These are phyloP conservation scores for Zelleria hepariella DNA, from an alignment of 2,888 invertebrate genomes.

Conservation along the genomic window DNA sequence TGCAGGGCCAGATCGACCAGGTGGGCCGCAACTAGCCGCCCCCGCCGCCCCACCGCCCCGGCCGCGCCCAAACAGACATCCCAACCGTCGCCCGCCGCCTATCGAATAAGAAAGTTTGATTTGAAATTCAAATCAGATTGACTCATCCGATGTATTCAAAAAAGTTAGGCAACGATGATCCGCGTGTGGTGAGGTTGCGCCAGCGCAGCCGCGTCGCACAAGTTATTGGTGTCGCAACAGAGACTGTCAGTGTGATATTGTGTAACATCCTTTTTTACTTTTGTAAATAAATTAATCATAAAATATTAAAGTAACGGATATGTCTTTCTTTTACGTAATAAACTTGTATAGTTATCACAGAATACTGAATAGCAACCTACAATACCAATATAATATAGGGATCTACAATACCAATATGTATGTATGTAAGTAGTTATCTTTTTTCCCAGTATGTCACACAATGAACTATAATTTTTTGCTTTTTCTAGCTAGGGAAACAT, in stretches of 20 bases:
- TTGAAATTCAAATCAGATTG: constrained; percentile 10
- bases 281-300: constrained; percentile 57
- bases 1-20: constrained; percentile 88
- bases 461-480: too few species aligned
- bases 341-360: too few species aligned
- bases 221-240: constrained; percentile 61
- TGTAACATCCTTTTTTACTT: constrained; percentile 58
- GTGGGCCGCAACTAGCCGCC: constrained; percentile 75
- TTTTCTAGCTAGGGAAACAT: too few species aligned
- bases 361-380: too few species aligned
- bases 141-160: constrained; percentile 52
- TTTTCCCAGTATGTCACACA: too few species aligned
- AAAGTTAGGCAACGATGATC: constrained; percentile 73
- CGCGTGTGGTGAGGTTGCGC: constrained; percentile 78
- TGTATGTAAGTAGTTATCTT: too few species aligned
- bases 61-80: too few species aligned
- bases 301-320: constrained; percentile 42
- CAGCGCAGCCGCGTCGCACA: constrained; percentile 71
- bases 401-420: too few species aligned
- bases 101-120: constrained; percentile 1
- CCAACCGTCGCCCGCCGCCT: neutral
- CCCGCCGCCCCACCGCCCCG: neutral
- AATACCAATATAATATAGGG: too few species aligned
- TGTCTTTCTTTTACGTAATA: constrained; percentile 40
- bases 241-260: constrained; percentile 60